A percentile compares a stretch with the other conserved stretches of the same genome.
Evolutionary conservation across 64 coral and sea anemone genomes (phyloP).

Genomic region (Catalaphyllia jardinei): DNA sequence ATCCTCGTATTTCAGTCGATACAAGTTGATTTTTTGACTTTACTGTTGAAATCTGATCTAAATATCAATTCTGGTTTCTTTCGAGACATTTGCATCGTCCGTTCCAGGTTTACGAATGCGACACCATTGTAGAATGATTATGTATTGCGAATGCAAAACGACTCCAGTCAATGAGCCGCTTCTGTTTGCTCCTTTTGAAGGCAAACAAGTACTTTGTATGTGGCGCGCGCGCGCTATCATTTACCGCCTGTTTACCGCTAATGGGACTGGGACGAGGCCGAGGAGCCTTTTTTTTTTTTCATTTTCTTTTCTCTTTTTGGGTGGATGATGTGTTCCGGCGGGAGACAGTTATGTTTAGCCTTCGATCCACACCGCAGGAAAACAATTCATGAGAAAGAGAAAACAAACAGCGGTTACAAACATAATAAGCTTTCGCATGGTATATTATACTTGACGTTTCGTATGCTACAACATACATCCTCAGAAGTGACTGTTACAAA

Average conservation of each 20-base stretch:
- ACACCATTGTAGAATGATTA: background rate
- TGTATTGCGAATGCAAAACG: background rate
- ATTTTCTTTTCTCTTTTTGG: too few relatives aligned
- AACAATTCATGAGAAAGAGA: too few relatives aligned
- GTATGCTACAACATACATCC: too few relatives aligned
- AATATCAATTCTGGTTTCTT: background rate
- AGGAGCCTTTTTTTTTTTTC: too few relatives aligned
- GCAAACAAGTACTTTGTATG: conserved; percentile 26
- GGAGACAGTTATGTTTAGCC: too few relatives aligned
- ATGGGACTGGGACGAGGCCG: background rate
- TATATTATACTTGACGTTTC: too few relatives aligned
- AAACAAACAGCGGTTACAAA: too few relatives aligned
- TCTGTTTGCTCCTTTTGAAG: background rate
- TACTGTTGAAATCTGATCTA: background rate
- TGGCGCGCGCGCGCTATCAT: conserved; percentile 5
- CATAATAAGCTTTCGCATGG: too few relatives aligned
- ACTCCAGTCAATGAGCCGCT: background rate
- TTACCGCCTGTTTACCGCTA: background rate
- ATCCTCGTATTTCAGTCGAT: background rate
- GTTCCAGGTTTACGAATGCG: background rate
- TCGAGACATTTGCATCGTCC: background rate
- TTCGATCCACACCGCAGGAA: too few relatives aligned
- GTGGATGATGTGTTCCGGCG: too few relatives aligned
- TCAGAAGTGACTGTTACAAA: too few relatives aligned
- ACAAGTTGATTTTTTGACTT: background rate